These are phyloP conservation scores for Sesamia nonagrioides DNA, from an alignment of 1,140 invertebrate species.

Conservation along the genomic window DNA sequence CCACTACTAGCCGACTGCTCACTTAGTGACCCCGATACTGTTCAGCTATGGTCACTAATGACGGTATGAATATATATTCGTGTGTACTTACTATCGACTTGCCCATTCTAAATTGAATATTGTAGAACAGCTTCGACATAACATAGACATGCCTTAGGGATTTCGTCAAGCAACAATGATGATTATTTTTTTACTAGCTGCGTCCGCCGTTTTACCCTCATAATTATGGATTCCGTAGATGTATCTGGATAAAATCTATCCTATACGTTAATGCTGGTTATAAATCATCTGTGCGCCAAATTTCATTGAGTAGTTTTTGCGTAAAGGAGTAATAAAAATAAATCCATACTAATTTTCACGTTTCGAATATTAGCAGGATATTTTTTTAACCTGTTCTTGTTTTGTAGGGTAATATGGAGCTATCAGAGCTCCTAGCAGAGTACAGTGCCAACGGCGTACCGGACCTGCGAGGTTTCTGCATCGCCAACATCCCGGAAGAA, in stretches of 20 bases:
- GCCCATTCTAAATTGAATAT: not conserved
- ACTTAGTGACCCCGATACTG: constrained; percentile 11
- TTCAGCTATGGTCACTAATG: not conserved
- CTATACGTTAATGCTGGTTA: too few relatives aligned
- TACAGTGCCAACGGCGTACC: constrained; percentile 62
- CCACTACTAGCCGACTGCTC: not conserved
- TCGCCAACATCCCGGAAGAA: constrained; percentile 57
- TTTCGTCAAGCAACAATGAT: too few relatives aligned
- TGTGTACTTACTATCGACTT: not conserved
- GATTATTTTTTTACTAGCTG: too few relatives aligned
- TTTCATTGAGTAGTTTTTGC: too few relatives aligned
- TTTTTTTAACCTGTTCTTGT: constrained; percentile 3
- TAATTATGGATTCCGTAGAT: too few relatives aligned
- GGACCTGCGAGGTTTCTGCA: constrained; percentile 56
- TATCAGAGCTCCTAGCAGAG: constrained; percentile 57
- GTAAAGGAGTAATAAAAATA: too few relatives aligned
- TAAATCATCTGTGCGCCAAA: too few relatives aligned
- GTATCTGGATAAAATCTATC: too few relatives aligned
- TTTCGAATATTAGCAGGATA: too few relatives aligned
- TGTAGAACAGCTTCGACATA: not conserved
- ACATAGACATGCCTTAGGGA: too few relatives aligned
- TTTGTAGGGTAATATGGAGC: constrained; percentile 59
- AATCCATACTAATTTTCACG: too few relatives aligned
- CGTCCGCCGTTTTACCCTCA: too few relatives aligned
- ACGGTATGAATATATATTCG: not conserved